A percentile compares a stretch with the other conserved stretches of the same genome.
Conservation (phyloP, 64 coral and sea anemone genomes). For the Trachythela sp. region DNA sequence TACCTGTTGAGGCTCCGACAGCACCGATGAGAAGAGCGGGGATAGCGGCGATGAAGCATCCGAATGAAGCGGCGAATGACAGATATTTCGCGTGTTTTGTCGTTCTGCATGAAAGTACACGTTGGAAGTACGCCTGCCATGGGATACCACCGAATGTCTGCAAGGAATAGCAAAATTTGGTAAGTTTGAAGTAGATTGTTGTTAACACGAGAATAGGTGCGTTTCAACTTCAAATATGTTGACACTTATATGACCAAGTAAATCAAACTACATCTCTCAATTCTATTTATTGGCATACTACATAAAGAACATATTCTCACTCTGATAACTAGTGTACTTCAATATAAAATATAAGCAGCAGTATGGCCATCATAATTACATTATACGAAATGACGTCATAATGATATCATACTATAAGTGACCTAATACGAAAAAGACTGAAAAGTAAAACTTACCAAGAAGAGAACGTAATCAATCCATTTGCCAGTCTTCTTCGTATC, state of each 20-base stretch:
- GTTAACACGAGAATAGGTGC: too few species aligned
- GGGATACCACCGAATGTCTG: conserved; percentile 7
- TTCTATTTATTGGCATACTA: too few species aligned
- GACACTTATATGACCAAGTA: too few species aligned
- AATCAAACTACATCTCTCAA: too few species aligned
- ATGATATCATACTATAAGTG: too few species aligned
- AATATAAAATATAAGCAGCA: too few species aligned
- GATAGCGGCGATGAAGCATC: conserved; percentile 1
- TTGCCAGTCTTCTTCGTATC: neutral
- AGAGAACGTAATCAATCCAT: neutral
- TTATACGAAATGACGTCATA: too few species aligned
- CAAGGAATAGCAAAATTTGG: neutral
- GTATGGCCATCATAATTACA: too few species aligned
- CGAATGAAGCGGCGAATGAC: conserved; percentile 9
- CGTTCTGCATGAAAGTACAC: conserved; percentile 3
- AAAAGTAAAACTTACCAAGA: neutral
- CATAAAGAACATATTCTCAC: too few species aligned
- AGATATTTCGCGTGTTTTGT: neutral
- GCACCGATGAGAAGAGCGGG: neutral
- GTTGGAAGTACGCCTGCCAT: conserved; percentile 23
- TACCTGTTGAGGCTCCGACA: neutral
- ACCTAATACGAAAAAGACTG: too few species aligned
- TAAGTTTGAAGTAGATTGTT: neutral
- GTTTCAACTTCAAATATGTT: too few species aligned
- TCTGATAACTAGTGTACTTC: too few species aligned